phyloP scores from a whole-genome alignment of 2,888 invertebrate genomes.

The Acanthosepion pharaonis region DNA sequence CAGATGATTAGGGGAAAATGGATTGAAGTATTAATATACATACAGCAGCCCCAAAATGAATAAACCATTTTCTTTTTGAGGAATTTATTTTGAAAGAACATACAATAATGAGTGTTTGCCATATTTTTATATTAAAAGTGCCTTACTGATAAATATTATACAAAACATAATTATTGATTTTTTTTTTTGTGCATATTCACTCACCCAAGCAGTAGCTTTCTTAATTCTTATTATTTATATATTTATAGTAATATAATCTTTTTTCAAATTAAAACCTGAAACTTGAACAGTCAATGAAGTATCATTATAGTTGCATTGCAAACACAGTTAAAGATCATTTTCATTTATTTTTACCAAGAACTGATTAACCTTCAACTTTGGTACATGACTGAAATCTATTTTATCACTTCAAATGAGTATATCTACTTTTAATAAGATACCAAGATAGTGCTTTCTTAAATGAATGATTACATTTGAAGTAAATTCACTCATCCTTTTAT shows the following conservation, averaged over 20 bases:
- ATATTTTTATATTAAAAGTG: conserved; percentile 13
- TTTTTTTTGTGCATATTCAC: neutral
- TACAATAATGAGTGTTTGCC: neutral
- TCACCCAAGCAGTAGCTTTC: neutral
- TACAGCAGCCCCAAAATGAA: neutral
- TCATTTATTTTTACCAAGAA: neutral
- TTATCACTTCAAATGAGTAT: neutral
- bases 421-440: neutral
- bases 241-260: neutral
- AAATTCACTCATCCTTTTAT: neutral
- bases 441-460: neutral
- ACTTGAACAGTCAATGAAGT: neutral
- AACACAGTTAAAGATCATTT: neutral
- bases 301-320: neutral
- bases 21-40: no score
- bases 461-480: neutral
- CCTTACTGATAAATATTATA: neutral
- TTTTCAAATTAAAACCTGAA: neutral
- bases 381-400: neutral
- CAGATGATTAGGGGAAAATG: no score
- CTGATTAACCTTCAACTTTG: neutral
- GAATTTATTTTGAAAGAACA: neutral
- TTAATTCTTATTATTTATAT: neutral
- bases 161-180: neutral
- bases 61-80: neutral